Conservation (phyloP, 2,113 vertebrate genomes). For the Noctilio leporinus region DNA sequence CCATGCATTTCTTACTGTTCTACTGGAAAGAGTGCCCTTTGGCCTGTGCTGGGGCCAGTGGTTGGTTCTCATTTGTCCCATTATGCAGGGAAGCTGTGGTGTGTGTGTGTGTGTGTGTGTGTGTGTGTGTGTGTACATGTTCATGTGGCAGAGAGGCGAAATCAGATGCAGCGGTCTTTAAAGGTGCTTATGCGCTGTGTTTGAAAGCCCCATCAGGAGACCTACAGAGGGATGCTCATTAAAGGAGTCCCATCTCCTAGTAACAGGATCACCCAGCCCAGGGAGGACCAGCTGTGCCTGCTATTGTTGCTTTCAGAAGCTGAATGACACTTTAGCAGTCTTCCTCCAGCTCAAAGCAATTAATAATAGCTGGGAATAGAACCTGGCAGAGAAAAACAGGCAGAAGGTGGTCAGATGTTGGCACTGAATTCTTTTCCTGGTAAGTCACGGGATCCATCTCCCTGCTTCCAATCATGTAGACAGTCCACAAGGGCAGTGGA, state of each 20-base stretch:
- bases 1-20: not conserved
- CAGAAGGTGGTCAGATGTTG: not conserved
- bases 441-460: not conserved
- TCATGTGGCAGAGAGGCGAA: not conserved
- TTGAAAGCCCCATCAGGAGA: not conserved
- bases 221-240: not conserved
- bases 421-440: not conserved
- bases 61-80: not conserved
- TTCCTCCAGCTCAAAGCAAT: not conserved
- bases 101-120: not conserved
- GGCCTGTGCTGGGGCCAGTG: too few species aligned
- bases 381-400: not conserved
- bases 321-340: not conserved
- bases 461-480: not conserved
- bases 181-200: not conserved
- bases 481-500: not conserved
- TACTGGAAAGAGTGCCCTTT: not conserved
- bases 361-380: not conserved
- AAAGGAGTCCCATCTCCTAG: not conserved
- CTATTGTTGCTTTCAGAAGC: conserved; percentile 6
- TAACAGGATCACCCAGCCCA: not conserved
- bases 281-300: not conserved
- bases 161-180: not conserved
- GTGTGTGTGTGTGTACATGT: not conserved
- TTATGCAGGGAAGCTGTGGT: not conserved